Evolutionary conservation across 2,888 invertebrate species (phyloP).

Genomic region (Nomada fabriciana): DNA sequence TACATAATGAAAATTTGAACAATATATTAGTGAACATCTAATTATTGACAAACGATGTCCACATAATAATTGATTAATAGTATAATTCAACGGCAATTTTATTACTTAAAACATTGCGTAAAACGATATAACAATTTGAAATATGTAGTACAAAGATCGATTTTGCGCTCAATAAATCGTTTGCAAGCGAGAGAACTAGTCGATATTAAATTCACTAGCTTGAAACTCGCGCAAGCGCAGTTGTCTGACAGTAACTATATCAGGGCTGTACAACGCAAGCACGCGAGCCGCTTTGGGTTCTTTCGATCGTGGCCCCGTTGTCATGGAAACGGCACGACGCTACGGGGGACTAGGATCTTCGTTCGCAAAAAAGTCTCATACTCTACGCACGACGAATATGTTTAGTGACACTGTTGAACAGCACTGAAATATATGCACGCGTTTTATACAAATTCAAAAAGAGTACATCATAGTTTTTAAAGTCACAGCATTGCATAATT

Average conservation of each 20-base stretch:
- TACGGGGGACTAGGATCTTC: too few species aligned
- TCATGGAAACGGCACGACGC: too few species aligned
- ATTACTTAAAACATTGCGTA: not conserved
- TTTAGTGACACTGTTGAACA: too few species aligned
- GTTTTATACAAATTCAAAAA: not conserved
- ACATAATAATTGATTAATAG: not conserved
- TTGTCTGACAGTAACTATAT: not conserved
- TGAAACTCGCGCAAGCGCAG: not conserved
- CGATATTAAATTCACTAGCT: conserved; percentile 19
- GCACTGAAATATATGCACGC: too few species aligned
- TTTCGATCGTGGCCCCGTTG: too few species aligned
- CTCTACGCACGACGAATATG: too few species aligned
- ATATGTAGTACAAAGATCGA: conserved; percentile 22
- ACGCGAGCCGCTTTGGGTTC: too few species aligned
- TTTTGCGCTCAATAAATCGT: conserved; percentile 16
- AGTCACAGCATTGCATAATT: not conserved
- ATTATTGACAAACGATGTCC: not conserved
- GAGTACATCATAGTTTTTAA: not conserved
- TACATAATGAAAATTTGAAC: not conserved
- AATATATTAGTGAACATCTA: not conserved
- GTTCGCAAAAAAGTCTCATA: too few species aligned
- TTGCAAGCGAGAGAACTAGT: conserved; percentile 13
- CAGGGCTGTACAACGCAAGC: too few species aligned
- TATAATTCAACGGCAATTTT: not conserved
- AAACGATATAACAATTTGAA: conserved; percentile 7